phyloP scores from a whole-genome alignment of 2,113 vertebrate genomes.

The Cettia cetti region DNA sequence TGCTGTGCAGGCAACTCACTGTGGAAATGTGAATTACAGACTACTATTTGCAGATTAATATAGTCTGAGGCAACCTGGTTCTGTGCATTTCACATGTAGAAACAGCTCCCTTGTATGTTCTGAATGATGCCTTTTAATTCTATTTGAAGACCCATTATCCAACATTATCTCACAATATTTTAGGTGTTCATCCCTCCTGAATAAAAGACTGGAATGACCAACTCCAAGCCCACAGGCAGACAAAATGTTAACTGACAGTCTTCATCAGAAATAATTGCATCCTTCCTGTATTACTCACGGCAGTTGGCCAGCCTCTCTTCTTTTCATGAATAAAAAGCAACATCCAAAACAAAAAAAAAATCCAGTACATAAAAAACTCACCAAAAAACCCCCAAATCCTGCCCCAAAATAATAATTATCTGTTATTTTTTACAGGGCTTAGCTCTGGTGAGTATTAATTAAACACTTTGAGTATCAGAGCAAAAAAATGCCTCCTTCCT shows the following conservation, averaged over 20 bases:
- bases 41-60: neutral
- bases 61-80: neutral
- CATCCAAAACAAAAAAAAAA: neutral
- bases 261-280: neutral
- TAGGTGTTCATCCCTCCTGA: neutral
- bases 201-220: neutral
- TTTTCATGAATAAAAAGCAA: neutral
- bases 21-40: neutral
- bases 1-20: neutral
- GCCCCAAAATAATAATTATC: too few species aligned
- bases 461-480: neutral
- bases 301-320: neutral
- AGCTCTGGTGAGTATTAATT: conserved; percentile 2
- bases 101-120: neutral
- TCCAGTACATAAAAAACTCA: neutral
- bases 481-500: conserved; percentile 11
- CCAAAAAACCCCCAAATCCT: rapidly evolving
- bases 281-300: neutral
- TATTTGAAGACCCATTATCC: neutral
- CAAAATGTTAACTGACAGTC: neutral
- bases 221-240: neutral
- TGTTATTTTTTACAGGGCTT: neutral
- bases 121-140: neutral
- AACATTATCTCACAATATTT: neutral
- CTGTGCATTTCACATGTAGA: neutral